Percentiles rank a stretch among this genome's conserved stretches.
phyloP scores from a whole-genome alignment of 2,113 vertebrate genomes.

The Irena cyanogastra region DNA sequence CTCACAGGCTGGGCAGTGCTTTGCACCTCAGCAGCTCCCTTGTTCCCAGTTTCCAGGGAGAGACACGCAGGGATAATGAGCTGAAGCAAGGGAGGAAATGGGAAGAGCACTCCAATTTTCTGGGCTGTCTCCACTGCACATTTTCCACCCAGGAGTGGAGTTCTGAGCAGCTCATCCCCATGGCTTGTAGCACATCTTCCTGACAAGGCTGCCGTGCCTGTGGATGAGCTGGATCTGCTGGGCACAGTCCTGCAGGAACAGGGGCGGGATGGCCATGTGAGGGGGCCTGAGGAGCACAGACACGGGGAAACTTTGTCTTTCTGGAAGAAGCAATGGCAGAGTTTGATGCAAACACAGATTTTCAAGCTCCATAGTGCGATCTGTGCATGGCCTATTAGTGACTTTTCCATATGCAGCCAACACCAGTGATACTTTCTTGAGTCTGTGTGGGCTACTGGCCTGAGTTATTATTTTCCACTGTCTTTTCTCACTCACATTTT shows the following conservation, averaged over 20 bases:
- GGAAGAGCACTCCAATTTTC: background rate
- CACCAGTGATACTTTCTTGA: background rate
- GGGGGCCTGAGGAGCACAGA: background rate
- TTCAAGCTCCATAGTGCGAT: background rate
- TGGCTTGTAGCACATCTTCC: background rate
- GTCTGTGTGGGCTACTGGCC: background rate
- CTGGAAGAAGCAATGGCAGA: background rate
- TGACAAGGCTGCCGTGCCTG: background rate
- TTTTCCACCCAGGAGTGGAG: background rate
- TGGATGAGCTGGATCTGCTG: background rate
- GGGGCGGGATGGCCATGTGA: rapidly evolving
- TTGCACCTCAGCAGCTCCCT: background rate
- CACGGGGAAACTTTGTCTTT: background rate
- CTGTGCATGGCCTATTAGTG: background rate
- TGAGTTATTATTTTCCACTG: conserved; percentile 9
- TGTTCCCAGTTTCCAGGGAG: background rate
- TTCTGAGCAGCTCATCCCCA: background rate
- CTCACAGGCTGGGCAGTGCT: background rate
- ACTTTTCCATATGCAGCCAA: background rate
- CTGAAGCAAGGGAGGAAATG: background rate
- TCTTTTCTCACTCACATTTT: background rate
- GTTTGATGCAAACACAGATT: background rate
- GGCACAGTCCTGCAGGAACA: background rate
- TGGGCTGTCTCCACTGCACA: rapidly evolving
- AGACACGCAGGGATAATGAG: background rate